These are phyloP conservation scores for Dreissena rostriformis DNA, from an alignment of 1,140 invertebrate genomes.

Conservation along the genomic window DNA sequence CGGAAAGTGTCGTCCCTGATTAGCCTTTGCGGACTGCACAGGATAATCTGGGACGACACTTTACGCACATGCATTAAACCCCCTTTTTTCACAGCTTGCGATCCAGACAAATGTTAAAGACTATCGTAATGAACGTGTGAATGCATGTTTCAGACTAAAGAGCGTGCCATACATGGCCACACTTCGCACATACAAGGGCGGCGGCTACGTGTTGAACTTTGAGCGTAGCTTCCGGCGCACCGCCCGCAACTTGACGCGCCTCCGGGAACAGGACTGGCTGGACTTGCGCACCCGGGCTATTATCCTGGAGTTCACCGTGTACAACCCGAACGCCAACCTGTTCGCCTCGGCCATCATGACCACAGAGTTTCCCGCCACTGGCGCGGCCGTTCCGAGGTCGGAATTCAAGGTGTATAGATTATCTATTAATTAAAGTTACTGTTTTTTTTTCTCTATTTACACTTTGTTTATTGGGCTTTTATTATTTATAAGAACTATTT, in stretches of 20 bases:
- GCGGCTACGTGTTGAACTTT: slow-evolving; percentile 77
- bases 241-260: slow-evolving; percentile 55
- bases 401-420: slow-evolving; percentile 77
- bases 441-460: no score
- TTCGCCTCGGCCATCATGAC: slow-evolving; percentile 76
- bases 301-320: slow-evolving; percentile 83
- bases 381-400: slow-evolving; percentile 69
- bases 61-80: no score
- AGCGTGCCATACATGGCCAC: slow-evolving; percentile 76
- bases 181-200: slow-evolving; percentile 79
- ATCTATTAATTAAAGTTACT: no score
- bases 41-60: no score
- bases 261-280: slow-evolving; percentile 80
- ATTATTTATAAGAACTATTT: no score
- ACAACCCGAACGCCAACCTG: slow-evolving; percentile 82
- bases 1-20: no score
- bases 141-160: slow-evolving; percentile 66
- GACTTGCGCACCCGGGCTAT: slow-evolving; percentile 83
- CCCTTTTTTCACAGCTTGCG: no score
- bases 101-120: not conserved
- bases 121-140: not conserved
- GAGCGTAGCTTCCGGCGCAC: slow-evolving; percentile 65
- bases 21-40: no score
- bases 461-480: no score
- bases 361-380: slow-evolving; percentile 72